Evolutionary conservation across 2,797 vertebrate species (phyloP).

Genomic region (Lagocephalus sceleratus): DNA sequence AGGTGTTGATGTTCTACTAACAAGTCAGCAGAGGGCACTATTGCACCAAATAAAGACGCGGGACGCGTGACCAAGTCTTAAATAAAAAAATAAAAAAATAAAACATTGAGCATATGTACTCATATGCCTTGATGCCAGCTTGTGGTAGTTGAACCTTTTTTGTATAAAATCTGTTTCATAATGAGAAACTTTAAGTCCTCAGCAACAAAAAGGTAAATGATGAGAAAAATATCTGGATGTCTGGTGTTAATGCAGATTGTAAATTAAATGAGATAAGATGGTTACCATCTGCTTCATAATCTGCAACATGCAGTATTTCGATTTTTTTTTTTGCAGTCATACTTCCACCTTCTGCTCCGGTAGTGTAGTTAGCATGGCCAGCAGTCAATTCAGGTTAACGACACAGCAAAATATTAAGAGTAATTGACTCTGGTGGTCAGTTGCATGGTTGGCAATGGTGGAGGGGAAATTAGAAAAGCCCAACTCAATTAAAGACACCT

Average conservation of each 20-base stretch:
- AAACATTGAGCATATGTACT: conserved; percentile 49
- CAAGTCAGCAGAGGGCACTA: conserved; percentile 72
- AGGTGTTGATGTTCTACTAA: conserved; percentile 17
- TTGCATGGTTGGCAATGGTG: conserved; percentile 73
- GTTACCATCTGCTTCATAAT: conserved; percentile 21
- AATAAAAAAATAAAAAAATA: conserved; percentile 37
- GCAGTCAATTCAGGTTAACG: conserved; percentile 68
- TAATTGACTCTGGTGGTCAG: conserved; percentile 74
- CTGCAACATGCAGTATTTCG: conserved; percentile 15
- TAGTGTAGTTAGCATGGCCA: conserved; percentile 52
- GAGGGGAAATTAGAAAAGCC: conserved; percentile 74
- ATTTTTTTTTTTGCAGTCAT: conserved; percentile 15
- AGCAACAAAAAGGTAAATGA: conserved; percentile 3
- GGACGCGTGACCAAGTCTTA: conserved; percentile 16
- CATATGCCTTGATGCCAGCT: conserved; percentile 45
- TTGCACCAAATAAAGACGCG: conserved; percentile 51
- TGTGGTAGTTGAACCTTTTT: conserved; percentile 41
- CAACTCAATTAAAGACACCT: conserved; percentile 81
- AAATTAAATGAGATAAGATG: conserved; percentile 20
- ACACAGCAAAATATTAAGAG: conserved; percentile 71
- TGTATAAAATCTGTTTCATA: conserved; percentile 62
- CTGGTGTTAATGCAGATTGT: conserved; percentile 13
- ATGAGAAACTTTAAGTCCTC: conserved; percentile 22
- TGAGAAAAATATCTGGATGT: conserved; percentile 38
- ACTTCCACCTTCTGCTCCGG: conserved; percentile 50